phyloP scores from a whole-genome alignment of 2,797 vertebrate species.

The Acomys russatus region DNA sequence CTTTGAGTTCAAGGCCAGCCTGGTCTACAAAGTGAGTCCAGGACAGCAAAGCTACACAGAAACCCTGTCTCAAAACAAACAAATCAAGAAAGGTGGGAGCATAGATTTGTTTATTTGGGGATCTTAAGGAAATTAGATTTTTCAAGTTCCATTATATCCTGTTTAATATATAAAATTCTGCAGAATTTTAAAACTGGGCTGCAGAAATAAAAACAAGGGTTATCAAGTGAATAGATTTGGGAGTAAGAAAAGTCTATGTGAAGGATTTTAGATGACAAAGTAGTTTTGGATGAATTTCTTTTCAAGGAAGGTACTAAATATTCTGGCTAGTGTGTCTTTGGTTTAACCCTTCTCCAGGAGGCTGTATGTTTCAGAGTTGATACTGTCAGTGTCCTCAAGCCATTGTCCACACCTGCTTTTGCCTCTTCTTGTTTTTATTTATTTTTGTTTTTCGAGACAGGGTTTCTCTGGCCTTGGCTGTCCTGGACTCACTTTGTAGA shows the following conservation, averaged over 20 bases:
- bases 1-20: too few relatives aligned
- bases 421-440: not conserved
- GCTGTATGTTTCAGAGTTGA: not conserved
- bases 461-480: not conserved
- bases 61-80: not conserved
- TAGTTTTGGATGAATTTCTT: constrained; percentile 48
- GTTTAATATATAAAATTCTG: too few relatives aligned
- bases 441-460: not conserved
- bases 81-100: not conserved
- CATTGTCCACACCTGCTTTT: not conserved
- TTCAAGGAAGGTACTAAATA: not conserved
- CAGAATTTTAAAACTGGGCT: too few relatives aligned
- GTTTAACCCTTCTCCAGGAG: not conserved
- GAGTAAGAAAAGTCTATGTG: not conserved
- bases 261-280: constrained; percentile 32
- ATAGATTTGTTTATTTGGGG: constrained; percentile 33
- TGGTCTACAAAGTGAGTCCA: too few relatives aligned
- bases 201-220: constrained; percentile 24
- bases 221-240: constrained; percentile 34
- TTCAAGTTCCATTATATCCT: not conserved
- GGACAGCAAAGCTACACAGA: too few relatives aligned
- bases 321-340: not conserved
- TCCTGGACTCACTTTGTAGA: too few relatives aligned
- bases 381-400: not conserved
- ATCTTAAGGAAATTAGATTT: not conserved